Evolutionary conservation across 2,797 vertebrate genomes (phyloP).

Genomic region (Acipenser transmontanus): DNA sequence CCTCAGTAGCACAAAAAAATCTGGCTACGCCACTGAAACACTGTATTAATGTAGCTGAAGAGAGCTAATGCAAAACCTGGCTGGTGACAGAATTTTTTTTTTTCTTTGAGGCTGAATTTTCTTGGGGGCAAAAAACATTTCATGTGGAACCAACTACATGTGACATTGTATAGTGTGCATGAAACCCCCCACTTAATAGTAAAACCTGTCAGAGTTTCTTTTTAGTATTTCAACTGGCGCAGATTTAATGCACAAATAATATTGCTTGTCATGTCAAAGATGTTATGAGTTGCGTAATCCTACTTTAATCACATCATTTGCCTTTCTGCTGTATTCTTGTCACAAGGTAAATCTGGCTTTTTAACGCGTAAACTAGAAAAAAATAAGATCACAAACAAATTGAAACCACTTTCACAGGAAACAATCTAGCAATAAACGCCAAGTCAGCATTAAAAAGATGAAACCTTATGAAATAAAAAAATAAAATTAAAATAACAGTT

Average conservation of each 20-base stretch:
- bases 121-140: not conserved
- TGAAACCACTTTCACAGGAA: no score
- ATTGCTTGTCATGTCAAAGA: conserved; percentile 11
- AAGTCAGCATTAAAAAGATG: no score
- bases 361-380: conserved; percentile 26
- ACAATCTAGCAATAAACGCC: no score
- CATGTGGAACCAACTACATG: not conserved
- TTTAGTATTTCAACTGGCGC: conserved; percentile 4
- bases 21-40: no score
- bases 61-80: no score
- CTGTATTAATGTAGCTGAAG: no score
- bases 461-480: no score
- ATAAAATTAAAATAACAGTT: no score
- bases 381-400: not conserved
- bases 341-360: conserved; percentile 45
- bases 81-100: no score
- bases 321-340: conserved; percentile 4
- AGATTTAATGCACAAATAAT: conserved; percentile 12
- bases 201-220: conserved; percentile 12
- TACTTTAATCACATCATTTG: conserved; percentile 3
- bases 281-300: conserved; percentile 6
- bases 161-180: not conserved
- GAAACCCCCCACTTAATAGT: conserved; percentile 9
- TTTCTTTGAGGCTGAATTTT: no score
- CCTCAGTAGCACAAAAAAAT: no score